Conservation (phyloP, 2,113 vertebrate species). For the Stegastes partitus region DNA sequence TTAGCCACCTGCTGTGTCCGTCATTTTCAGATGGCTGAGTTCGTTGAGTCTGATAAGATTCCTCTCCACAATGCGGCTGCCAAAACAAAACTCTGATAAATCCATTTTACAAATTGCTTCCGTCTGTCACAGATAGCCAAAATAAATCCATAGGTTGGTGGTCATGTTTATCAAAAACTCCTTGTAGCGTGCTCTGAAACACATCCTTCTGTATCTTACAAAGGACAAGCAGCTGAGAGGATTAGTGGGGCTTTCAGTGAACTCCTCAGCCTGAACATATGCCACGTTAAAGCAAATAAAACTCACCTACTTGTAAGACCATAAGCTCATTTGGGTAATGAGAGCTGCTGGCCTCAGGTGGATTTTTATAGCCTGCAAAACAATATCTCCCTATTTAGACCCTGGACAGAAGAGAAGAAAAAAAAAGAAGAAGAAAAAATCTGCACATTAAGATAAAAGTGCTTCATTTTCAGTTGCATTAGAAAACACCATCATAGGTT, state of each 20-base stretch:
- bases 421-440: background rate
- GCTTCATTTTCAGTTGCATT: background rate
- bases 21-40: slow-evolving; percentile 73
- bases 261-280: slow-evolving; percentile 88
- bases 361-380: slow-evolving; percentile 79
- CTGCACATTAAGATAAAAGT: background rate
- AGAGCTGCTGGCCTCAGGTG: slow-evolving; percentile 73
- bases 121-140: slow-evolving; percentile 23
- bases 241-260: slow-evolving; percentile 86
- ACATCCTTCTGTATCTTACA: slow-evolving; percentile 59
- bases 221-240: slow-evolving; percentile 81
- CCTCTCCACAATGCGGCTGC: slow-evolving; percentile 23
- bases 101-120: slow-evolving; percentile 63
- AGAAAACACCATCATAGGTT: background rate
- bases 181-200: slow-evolving; percentile 26
- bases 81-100: slow-evolving; percentile 53
- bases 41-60: slow-evolving; percentile 49
- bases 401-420: background rate
- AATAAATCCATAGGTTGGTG: slow-evolving; percentile 63
- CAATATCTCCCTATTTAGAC: slow-evolving; percentile 47
- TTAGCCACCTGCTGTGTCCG: slow-evolving; percentile 77
- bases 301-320: slow-evolving; percentile 83
- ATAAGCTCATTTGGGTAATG: slow-evolving; percentile 96
- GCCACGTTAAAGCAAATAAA: slow-evolving; percentile 83
- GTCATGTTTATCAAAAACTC: slow-evolving; percentile 47